phyloP scores from a whole-genome alignment of 2,797 vertebrate species.

The Linurgus olivaceus region DNA sequence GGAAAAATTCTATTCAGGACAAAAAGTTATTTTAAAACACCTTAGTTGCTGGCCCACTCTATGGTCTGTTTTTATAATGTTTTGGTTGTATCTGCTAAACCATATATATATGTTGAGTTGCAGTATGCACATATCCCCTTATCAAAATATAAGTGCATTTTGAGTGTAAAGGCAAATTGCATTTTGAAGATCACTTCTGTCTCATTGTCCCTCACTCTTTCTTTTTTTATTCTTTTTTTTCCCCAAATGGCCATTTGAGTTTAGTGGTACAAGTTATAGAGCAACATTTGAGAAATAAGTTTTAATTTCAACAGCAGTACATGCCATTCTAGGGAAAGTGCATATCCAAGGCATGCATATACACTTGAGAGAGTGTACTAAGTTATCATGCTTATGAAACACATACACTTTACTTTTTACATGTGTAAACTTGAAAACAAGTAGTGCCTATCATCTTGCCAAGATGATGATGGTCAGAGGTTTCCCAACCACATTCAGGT shows the following conservation, averaged over 20 bases:
- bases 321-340: constrained; percentile 9
- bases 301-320: background rate
- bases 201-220: background rate
- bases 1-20: constrained; percentile 85
- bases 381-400: constrained; percentile 1
- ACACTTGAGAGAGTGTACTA: background rate
- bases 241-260: background rate
- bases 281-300: constrained; percentile 5
- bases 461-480: constrained; percentile 39
- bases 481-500: constrained; percentile 56
- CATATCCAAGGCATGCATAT: background rate
- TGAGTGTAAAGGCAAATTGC: constrained; percentile 40
- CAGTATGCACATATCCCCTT: constrained; percentile 58
- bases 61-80: constrained; percentile 74
- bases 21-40: constrained; percentile 84
- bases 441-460: constrained; percentile 56
- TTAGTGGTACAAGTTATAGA: background rate
- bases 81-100: constrained; percentile 71
- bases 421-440: constrained; percentile 51
- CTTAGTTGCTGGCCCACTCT: constrained; percentile 87
- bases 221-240: background rate
- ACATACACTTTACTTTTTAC: constrained; percentile 10
- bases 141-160: constrained; percentile 54
- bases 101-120: background rate
- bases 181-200: constrained; percentile 25